Evolutionary conservation across 2,797 vertebrate species (phyloP), one percentile per base, ranked within the genome.

Genomic region (Muscicapa comitata): DNA sequence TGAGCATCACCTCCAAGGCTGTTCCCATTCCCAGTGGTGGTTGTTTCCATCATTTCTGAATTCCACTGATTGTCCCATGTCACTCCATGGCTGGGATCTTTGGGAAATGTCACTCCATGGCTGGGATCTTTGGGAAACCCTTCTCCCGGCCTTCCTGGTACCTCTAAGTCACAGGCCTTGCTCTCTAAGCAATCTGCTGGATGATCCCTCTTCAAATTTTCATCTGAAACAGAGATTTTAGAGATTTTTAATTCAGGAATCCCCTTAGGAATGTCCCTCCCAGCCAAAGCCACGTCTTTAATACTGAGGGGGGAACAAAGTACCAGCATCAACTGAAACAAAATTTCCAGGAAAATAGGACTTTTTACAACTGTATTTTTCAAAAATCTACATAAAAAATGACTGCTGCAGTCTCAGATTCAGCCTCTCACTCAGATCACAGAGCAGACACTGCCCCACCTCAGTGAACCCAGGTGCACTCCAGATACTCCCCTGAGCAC

Each of bases 21-120:
- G 0, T 2, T 86, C 33, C 82, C 50, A 0, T 12, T 86, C 19
- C 76, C 23, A 0, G 6, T 1, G 17, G 45, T 2, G 79, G 8
- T 20, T 18, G 76, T n/a, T 74, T 61, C 90, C 83, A 90, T 67
- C 11, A 29, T n/a, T 84, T 72, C 92, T 29, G 96, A 68, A 15
- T 47, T 35, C 92, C 94, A 92, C 18, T 45, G 90, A 5, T 29
- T 29, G 24, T 93, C 90, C 95, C 93, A 88, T 0, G 73, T 26
- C 76, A 50, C 19, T 13, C 48, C 13, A 0, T 75, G 53, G 35
- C 17, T 43, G 9, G 65, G 45, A 47, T 74, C n/a, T n/a, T n/a
- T n/a, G n/a, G n/a, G n/a, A n/a, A n/a, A 88, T 0, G 73, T 26
- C 76, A 50, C 19, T 13, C 48, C 13, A 0, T 75, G 53, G 35